These are phyloP conservation scores for Brachynemurus nebulosus DNA, from an alignment of 2,888 invertebrate species.

Conservation along the genomic window DNA sequence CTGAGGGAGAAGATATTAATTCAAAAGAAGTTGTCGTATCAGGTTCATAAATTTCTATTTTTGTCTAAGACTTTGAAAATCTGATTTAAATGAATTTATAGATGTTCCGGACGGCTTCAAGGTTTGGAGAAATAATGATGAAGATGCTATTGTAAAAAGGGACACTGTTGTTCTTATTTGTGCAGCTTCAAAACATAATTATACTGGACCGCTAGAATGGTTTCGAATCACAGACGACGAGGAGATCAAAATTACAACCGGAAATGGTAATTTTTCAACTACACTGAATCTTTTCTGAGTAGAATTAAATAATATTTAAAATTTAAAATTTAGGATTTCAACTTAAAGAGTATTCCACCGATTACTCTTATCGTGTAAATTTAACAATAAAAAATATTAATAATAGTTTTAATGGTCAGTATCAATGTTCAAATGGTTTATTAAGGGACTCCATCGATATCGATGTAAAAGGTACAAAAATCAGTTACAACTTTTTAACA, in stretches of 20 bases:
- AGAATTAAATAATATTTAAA: too few species aligned
- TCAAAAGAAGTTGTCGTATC: constrained; percentile 20
- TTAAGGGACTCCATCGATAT: not conserved
- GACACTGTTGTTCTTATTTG: constrained; percentile 43
- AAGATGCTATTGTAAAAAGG: constrained; percentile 31
- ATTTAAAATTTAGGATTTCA: too few species aligned
- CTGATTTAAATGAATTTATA: constrained; percentile 19
- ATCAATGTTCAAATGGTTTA: constrained; percentile 9
- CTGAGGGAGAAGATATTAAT: constrained; percentile 23
- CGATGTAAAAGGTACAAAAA: not conserved
- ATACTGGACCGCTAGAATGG: constrained; percentile 38
- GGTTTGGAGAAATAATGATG: constrained; percentile 30
- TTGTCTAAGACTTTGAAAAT: not conserved
- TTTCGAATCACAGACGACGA: constrained; percentile 14
- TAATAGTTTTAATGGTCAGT: constrained; percentile 18
- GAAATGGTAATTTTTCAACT: not conserved
- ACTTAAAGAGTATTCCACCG: constrained; percentile 16
- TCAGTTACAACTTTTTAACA: not conserved
- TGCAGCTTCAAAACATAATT: constrained; percentile 40
- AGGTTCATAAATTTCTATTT: constrained; percentile 18
- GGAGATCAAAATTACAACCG: not conserved
- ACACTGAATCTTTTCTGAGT: too few species aligned
- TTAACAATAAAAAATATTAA: constrained; percentile 18
- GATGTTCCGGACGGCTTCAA: constrained; percentile 35
- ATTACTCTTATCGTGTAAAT: constrained; percentile 18